Percentiles rank a stretch among this genome's conserved stretches.
Conservation (phyloP, 35 echinoderm and acorn worm genomes). For the Hemicentrotus pulcherrimus region DNA sequence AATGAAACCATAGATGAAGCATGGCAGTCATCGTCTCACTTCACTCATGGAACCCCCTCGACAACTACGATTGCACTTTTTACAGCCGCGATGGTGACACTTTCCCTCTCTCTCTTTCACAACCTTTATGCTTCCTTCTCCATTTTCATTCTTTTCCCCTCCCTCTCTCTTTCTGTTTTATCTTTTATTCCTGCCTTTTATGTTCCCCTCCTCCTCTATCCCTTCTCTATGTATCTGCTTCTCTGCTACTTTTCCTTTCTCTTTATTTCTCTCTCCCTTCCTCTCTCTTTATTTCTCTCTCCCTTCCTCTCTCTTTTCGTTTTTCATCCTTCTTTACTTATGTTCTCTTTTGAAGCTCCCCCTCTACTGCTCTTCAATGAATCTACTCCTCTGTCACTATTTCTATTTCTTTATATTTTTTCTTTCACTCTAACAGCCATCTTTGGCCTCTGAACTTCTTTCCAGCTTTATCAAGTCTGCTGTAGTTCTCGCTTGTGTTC, state of each 20-base stretch:
- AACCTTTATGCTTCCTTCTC: not conserved
- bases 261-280: no score
- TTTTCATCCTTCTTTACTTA: not conserved
- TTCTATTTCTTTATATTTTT: no score
- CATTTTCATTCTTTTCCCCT: not conserved
- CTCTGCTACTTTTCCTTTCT: no score
- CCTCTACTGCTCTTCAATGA: no score
- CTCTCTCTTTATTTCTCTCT: not conserved
- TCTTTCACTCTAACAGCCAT: no score
- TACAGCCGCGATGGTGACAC: not conserved
- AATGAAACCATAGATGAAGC: not conserved
- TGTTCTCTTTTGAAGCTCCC: no score
- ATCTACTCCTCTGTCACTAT: no score
- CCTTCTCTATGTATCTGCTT: not conserved
- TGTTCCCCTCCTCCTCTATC: not conserved
- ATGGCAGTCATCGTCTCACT: not conserved
- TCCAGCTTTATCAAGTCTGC: no score
- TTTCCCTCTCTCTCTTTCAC: no score
- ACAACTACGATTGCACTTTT: constrained; percentile 10
- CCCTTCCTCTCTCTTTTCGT: not conserved
- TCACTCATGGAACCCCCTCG: not conserved
- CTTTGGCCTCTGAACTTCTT: no score
- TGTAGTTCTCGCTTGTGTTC: no score
- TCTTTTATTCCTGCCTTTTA: no score
- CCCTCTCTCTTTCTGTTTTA: not conserved